Conservation (phyloP, 2,888 invertebrate species). For the Trissolcus brochymenae region DNA sequence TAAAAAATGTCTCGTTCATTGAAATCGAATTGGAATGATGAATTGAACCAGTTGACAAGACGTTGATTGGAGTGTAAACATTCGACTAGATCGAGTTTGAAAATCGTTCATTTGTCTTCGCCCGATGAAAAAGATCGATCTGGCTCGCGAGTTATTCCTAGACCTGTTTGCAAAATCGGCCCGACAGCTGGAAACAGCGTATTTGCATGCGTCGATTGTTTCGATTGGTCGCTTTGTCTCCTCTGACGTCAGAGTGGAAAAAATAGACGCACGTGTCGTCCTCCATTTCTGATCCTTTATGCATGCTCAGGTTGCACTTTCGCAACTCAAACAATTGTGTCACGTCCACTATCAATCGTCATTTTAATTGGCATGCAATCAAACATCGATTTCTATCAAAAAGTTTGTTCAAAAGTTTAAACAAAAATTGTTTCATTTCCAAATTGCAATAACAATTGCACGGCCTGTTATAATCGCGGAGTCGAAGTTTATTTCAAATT, state of each 20-base stretch:
- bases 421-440: too few relatives aligned
- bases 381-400: too few relatives aligned
- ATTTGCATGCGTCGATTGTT: slow-evolving; percentile 34
- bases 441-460: too few relatives aligned
- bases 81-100: slow-evolving; percentile 11
- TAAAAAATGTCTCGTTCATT: too few relatives aligned
- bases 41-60: background rate
- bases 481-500: too few relatives aligned
- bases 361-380: too few relatives aligned
- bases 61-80: slow-evolving; percentile 26
- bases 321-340: slow-evolving; percentile 22
- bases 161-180: slow-evolving; percentile 37
- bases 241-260: slow-evolving; percentile 31
- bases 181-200: slow-evolving; percentile 41
- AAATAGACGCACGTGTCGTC: background rate
- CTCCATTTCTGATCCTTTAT: too few relatives aligned
- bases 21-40: too few relatives aligned
- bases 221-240: slow-evolving; percentile 30
- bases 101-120: slow-evolving; percentile 25
- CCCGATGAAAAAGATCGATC: too few relatives aligned
- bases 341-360: background rate
- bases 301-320: slow-evolving; percentile 22
- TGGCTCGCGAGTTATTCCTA: slow-evolving; percentile 39
- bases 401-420: too few relatives aligned
- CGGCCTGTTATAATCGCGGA: slow-evolving; percentile 30